These are phyloP conservation scores for Chrysolina americana DNA, from an alignment of 2,888 invertebrate species.

Conservation along the genomic window DNA sequence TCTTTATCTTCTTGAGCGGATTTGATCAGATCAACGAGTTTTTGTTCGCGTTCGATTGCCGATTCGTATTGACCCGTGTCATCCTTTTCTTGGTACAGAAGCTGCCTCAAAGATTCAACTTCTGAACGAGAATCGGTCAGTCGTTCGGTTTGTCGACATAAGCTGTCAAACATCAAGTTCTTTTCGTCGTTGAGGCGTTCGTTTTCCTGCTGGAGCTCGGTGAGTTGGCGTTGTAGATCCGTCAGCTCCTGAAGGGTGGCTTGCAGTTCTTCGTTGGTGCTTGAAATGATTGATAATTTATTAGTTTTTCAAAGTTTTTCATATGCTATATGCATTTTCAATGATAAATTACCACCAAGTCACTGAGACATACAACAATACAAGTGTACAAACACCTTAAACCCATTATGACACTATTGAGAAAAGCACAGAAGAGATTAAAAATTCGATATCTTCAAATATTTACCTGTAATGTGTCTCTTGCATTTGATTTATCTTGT, in stretches of 20 bases:
- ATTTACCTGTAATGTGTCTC: conserved; percentile 84
- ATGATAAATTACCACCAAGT: too few species aligned
- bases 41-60: conserved; percentile 81
- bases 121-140: conserved; percentile 88
- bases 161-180: conserved; percentile 88
- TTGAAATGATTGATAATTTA: conserved; percentile 62
- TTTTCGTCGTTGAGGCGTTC: conserved; percentile 91
- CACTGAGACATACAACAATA: too few species aligned
- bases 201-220: conserved; percentile 90
- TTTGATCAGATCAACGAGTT: conserved; percentile 87
- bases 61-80: conserved; percentile 72
- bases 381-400: too few species aligned
- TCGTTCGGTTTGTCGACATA: conserved; percentile 93
- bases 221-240: conserved; percentile 89
- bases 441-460: neutral
- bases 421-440: too few species aligned
- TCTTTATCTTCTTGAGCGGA: conserved; percentile 85
- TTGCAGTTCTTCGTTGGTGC: conserved; percentile 93
- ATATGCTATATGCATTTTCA: neutral
- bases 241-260: conserved; percentile 94
- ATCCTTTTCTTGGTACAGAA: conserved; percentile 81
- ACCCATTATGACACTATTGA: too few species aligned
- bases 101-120: conserved; percentile 87
- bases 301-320: neutral
- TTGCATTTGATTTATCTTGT: conserved; percentile 93